Conservation (phyloP, 2,113 vertebrate genomes). For the Pipra filicauda region DNA sequence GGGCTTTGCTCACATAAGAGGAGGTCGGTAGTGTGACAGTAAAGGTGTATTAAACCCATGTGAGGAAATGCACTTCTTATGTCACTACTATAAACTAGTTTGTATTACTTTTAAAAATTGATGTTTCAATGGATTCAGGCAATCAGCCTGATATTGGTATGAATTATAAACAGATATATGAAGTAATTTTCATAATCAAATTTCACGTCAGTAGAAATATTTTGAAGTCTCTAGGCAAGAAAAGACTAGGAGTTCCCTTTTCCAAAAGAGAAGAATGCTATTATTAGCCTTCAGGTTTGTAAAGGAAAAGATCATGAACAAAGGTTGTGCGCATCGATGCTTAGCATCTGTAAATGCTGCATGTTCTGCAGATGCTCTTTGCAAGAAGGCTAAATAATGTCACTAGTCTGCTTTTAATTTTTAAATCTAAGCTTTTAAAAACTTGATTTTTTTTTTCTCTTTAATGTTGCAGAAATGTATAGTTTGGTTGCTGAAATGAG, state of each 20-base stretch:
- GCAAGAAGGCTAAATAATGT: background rate
- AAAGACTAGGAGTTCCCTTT: background rate
- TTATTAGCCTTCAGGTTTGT: background rate
- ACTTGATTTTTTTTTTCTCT: background rate
- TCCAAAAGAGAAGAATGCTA: background rate
- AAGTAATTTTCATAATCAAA: background rate
- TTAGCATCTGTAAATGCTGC: background rate
- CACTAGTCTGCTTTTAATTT: background rate
- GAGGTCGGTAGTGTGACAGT: background rate
- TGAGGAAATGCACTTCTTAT: background rate
- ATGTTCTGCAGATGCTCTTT: background rate
- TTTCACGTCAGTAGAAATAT: background rate
- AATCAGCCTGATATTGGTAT: background rate
- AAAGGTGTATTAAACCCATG: background rate
- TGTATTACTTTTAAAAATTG: background rate
- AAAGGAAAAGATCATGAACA: background rate
- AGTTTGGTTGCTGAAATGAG: background rate
- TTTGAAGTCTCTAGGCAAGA: background rate
- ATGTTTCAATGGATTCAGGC: background rate
- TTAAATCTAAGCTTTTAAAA: background rate
- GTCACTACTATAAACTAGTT: background rate
- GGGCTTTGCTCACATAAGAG: background rate
- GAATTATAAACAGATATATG: background rate
- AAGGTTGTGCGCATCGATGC: background rate
- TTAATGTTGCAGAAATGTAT: background rate